These are phyloP conservation scores for Drosophila parvula DNA, from an alignment of 1,140 invertebrate genomes.

Conservation along the genomic window DNA sequence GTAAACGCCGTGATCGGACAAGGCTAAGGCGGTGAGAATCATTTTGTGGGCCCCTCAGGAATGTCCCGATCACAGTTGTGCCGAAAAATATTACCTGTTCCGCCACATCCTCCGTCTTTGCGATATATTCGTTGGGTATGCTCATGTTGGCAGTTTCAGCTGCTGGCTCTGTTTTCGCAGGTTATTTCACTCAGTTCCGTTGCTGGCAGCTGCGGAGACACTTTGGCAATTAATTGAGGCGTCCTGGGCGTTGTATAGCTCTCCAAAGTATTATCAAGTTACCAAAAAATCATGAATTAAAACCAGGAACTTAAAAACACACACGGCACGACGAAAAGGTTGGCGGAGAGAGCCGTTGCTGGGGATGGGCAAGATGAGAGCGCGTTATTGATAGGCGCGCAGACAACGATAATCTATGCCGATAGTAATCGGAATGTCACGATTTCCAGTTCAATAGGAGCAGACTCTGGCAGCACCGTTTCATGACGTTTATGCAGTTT, in stretches of 20 bases:
- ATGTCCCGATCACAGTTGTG: slow-evolving; percentile 1
- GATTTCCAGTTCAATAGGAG: too few species aligned
- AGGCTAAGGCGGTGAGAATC: too few species aligned
- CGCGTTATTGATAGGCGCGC: slow-evolving; percentile 36
- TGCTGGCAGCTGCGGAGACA: slow-evolving; percentile 25
- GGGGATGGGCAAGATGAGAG: slow-evolving; percentile 9
- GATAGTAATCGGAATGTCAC: neutral
- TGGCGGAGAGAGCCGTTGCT: slow-evolving; percentile 27
- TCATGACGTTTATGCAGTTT: too few species aligned
- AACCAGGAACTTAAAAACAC: slow-evolving; percentile 78
- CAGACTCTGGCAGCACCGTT: too few species aligned
- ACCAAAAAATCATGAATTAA: slow-evolving; percentile 74
- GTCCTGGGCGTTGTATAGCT: slow-evolving; percentile 11
- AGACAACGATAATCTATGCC: neutral
- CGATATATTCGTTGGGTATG: slow-evolving; percentile 94
- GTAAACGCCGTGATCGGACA: neutral
- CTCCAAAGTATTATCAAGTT: slow-evolving; percentile 59
- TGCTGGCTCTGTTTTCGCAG: slow-evolving; percentile 13
- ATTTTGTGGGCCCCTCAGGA: neutral
- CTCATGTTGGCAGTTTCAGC: slow-evolving; percentile 86
- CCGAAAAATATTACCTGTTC: slow-evolving; percentile 91
- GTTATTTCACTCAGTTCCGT: slow-evolving; percentile 15
- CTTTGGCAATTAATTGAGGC: slow-evolving; percentile 22
- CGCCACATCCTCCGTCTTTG: slow-evolving; percentile 96
- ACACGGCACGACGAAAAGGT: slow-evolving; percentile 62